phyloP scores from a whole-genome alignment of 2,113 vertebrate species.

The Lophura nycthemera region DNA sequence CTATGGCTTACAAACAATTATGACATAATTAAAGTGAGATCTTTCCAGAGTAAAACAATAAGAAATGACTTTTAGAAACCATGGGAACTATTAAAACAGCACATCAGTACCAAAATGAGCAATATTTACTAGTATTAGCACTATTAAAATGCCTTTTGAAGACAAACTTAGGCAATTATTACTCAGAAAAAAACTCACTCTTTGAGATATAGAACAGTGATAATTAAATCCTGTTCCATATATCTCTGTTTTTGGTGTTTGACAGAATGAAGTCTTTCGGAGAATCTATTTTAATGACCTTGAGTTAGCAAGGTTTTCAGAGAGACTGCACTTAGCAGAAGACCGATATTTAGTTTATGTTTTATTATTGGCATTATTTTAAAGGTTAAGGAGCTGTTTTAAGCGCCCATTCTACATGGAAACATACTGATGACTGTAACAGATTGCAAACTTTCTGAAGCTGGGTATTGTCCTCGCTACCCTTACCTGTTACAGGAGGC shows the following conservation, averaged over 20 bases:
- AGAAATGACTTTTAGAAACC: constrained; percentile 83
- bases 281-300: constrained; percentile 80
- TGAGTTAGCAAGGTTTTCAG: constrained; percentile 80
- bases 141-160: constrained; percentile 85
- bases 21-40: constrained; percentile 86
- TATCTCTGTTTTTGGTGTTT: constrained; percentile 79
- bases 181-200: constrained; percentile 75
- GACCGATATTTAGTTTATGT: constrained; percentile 64
- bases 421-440: neutral
- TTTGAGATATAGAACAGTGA: constrained; percentile 79
- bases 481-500: neutral
- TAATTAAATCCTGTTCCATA: constrained; percentile 81
- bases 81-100: constrained; percentile 79
- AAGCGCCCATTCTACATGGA: neutral
- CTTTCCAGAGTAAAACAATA: constrained; percentile 84
- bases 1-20: constrained; percentile 86
- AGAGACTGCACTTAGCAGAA: constrained; percentile 74
- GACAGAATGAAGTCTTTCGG: constrained; percentile 79
- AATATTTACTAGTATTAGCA: constrained; percentile 86
- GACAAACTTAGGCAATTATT: constrained; percentile 84
- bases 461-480: neutral
- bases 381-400: constrained; percentile 45
- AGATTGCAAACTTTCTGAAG: neutral
- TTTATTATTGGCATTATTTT: constrained; percentile 68
- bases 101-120: constrained; percentile 84